phyloP scores from a whole-genome alignment of 2,797 vertebrate genomes.

The Scarus forsteni region DNA sequence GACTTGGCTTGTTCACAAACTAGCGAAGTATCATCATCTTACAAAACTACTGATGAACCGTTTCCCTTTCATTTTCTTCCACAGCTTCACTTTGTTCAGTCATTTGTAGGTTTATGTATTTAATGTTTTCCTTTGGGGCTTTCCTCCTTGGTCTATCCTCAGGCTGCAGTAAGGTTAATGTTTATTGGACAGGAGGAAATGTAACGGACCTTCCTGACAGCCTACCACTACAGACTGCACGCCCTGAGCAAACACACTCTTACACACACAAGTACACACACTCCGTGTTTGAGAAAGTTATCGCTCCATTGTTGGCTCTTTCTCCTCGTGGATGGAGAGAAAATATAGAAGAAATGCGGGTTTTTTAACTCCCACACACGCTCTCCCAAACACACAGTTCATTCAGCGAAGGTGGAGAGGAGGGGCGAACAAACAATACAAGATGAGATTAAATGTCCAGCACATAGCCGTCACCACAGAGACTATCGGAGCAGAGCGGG shows the following conservation, averaged over 20 bases:
- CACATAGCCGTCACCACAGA: constrained; percentile 54
- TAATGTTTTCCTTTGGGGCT: too few relatives aligned
- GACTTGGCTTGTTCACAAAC: too few relatives aligned
- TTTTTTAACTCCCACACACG: constrained; percentile 9
- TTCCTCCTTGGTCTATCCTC: background rate
- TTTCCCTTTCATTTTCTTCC: too few relatives aligned
- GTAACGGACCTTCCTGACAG: constrained; percentile 64
- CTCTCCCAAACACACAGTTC: constrained; percentile 12
- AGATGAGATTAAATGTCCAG: constrained; percentile 65
- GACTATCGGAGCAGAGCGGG: constrained; percentile 29
- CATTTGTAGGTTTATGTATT: too few relatives aligned
- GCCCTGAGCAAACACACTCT: constrained; percentile 71
- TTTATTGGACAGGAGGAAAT: constrained; percentile 68
- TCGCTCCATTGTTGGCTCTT: constrained; percentile 58
- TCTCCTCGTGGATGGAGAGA: constrained; percentile 10
- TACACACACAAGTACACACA: constrained; percentile 25
- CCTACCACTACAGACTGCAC: constrained; percentile 36
- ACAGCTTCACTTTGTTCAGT: too few relatives aligned
- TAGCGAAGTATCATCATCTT: too few relatives aligned
- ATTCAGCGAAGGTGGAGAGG: constrained; percentile 50
- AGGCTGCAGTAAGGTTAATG: constrained; percentile 60
- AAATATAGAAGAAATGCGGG: background rate
- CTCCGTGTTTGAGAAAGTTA: constrained; percentile 57
- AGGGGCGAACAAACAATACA: constrained; percentile 65
- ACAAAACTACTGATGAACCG: too few relatives aligned